A percentile compares a stretch with the other conserved stretches of the same genome.
Conservation (phyloP, 2,888 invertebrate genomes). For the Parthenolecanium corni region DNA sequence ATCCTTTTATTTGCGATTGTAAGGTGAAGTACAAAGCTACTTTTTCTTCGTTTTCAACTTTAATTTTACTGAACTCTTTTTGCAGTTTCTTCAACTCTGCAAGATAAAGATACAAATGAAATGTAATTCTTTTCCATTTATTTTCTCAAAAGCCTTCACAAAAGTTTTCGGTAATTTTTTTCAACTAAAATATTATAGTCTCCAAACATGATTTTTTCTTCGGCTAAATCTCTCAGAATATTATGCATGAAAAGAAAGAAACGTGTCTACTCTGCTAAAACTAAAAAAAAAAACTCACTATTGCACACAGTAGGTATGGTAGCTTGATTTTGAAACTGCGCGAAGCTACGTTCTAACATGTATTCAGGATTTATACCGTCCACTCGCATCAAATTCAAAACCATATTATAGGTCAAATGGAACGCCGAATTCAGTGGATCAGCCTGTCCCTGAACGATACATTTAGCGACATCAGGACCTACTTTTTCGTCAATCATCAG, state of each 20-base stretch:
- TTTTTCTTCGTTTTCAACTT: slow-evolving; percentile 58
- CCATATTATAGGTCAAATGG: slow-evolving; percentile 99
- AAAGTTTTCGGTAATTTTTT: too few relatives aligned
- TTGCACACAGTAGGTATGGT: slow-evolving; percentile 80
- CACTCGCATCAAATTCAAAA: slow-evolving; percentile 84
- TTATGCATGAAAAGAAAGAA: too few relatives aligned
- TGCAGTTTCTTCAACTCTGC: slow-evolving; percentile 44
- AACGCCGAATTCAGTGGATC: slow-evolving; percentile 98
- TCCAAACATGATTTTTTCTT: too few relatives aligned
- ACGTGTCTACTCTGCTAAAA: too few relatives aligned
- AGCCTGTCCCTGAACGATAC: slow-evolving; percentile 72
- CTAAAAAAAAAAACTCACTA: slow-evolving; percentile 51
- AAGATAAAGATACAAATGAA: neutral
- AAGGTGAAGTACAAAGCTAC: slow-evolving; percentile 77
- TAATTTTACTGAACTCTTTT: slow-evolving; percentile 50
- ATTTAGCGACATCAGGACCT: slow-evolving; percentile 35
- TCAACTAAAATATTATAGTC: neutral
- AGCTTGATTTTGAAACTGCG: slow-evolving; percentile 97
- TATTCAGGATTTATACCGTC: slow-evolving; percentile 99
- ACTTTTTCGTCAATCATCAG: slow-evolving; percentile 98
- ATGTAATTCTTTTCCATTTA: too few relatives aligned
- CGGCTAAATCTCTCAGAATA: too few relatives aligned
- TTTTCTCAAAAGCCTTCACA: too few relatives aligned
- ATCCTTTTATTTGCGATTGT: slow-evolving; percentile 61
- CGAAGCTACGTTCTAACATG: slow-evolving; percentile 96